Evolutionary conservation across 2,797 vertebrate genomes (phyloP).

Genomic region (Vespertilio murinus): DNA sequence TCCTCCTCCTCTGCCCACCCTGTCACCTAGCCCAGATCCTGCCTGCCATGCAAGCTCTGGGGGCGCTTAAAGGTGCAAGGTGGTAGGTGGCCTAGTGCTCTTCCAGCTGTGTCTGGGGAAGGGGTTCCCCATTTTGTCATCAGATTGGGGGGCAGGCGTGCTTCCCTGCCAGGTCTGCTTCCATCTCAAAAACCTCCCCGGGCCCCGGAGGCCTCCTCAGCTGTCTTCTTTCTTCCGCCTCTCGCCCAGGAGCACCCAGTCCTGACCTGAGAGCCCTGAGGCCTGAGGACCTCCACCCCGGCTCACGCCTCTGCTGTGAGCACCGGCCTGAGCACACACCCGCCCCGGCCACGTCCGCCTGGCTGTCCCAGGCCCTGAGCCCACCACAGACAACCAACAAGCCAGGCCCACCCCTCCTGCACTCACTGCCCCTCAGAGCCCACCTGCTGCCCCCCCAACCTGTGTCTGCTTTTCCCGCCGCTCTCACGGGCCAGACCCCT

Average conservation of each 20-base stretch:
- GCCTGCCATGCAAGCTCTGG: background rate
- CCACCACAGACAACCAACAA: background rate
- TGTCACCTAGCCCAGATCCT: background rate
- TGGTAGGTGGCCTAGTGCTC: too few relatives aligned
- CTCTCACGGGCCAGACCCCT: background rate
- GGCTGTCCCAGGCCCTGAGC: background rate
- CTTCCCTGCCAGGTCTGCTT: background rate
- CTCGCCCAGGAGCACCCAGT: background rate
- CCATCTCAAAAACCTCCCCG: background rate
- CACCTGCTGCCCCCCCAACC: background rate
- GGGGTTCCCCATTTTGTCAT: background rate
- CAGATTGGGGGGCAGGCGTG: accelerated
- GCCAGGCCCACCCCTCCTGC: background rate
- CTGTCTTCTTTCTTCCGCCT: background rate
- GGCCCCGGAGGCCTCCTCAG: background rate
- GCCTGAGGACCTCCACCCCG: background rate
- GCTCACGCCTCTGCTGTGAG: background rate
- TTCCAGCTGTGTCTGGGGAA: background rate
- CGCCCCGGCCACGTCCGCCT: background rate
- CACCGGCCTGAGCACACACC: too few relatives aligned
- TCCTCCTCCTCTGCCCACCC: background rate
- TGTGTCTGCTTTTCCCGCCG: too few relatives aligned
- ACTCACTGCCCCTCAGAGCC: background rate
- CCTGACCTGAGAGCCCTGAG: background rate
- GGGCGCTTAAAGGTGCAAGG: background rate